A percentile compares a stretch with the other conserved stretches of the same genome.
Conservation (phyloP, 2,797 vertebrate species). For the Erethizon dorsatum region DNA sequence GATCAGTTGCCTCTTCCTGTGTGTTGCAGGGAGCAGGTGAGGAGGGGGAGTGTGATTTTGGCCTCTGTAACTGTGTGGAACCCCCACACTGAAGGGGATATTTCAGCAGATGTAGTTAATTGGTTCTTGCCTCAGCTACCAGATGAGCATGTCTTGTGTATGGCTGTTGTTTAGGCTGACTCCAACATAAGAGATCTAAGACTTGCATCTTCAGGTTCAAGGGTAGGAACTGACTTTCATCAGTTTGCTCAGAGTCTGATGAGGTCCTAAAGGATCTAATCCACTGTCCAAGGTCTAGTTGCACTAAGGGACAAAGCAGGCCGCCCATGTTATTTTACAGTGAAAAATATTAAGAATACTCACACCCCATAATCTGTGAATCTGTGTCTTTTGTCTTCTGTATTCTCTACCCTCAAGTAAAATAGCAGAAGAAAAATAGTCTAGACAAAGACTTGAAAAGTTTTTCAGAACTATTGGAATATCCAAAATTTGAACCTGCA, state of each 20-base stretch:
- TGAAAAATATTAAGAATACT: not conserved
- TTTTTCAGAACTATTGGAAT: slow-evolving; percentile 44
- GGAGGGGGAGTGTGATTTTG: fast-evolving
- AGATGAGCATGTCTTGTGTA: fast-evolving
- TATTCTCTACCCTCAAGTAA: not conserved
- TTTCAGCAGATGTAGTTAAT: not conserved
- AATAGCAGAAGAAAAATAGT: not conserved
- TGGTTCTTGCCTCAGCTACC: not conserved
- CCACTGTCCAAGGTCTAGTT: not conserved
- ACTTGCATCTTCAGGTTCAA: not conserved
- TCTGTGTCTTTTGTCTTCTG: not conserved
- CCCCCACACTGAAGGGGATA: fast-evolving
- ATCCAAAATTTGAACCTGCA: slow-evolving; percentile 29
- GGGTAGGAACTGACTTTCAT: not conserved
- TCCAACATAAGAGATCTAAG: fast-evolving
- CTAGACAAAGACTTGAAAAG: not conserved
- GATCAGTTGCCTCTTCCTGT: not conserved
- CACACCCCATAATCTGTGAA: not conserved
- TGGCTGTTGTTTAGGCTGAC: not conserved
- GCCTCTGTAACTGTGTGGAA: not conserved
- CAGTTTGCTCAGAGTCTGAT: not conserved
- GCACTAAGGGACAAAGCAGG: not conserved
- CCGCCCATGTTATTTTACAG: not conserved
- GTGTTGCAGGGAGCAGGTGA: not conserved
- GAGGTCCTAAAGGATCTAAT: not conserved